phyloP scores from a whole-genome alignment of 2,888 invertebrate genomes.

The Trichogramma dendrolimi region DNA sequence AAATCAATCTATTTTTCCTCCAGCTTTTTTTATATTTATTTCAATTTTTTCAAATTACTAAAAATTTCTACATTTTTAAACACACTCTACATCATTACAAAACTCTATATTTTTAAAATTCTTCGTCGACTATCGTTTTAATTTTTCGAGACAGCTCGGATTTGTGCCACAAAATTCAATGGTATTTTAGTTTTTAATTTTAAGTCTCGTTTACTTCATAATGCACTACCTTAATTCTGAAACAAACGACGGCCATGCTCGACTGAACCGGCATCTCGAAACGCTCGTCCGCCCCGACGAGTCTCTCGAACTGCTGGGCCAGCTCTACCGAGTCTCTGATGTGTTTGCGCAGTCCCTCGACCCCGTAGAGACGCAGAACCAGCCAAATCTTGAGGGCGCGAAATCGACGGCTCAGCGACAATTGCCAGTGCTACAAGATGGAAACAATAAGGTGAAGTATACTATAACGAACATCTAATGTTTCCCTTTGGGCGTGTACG shows the following conservation, averaged over 20 bases:
- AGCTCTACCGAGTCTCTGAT: conserved; percentile 71
- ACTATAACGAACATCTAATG: neutral
- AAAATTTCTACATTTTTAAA: neutral
- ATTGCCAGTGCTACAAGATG: conserved; percentile 78
- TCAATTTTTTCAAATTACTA: conserved; percentile 24
- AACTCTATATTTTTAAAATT: conserved; percentile 34
- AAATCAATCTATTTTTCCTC: too few relatives aligned
- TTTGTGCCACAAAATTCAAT: too few relatives aligned
- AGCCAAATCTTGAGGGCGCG: conserved; percentile 93
- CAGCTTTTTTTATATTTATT: too few relatives aligned
- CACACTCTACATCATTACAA: neutral
- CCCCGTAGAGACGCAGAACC: conserved; percentile 77
- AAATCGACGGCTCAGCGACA: conserved; percentile 81
- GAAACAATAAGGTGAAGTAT: neutral
- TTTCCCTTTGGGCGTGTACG: neutral
- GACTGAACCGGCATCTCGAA: conserved; percentile 76
- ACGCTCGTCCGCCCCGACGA: conserved; percentile 66
- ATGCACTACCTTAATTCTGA: conserved; percentile 66
- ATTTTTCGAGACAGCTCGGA: too few relatives aligned
- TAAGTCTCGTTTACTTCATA: neutral
- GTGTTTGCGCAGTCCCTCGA: conserved; percentile 71
- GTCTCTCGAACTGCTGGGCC: conserved; percentile 73
- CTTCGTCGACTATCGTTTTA: too few relatives aligned
- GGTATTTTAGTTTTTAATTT: too few relatives aligned
- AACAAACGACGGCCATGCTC: conserved; percentile 82